Evolutionary conservation across 2,888 invertebrate genomes (phyloP), one percentile per base, ranked within the genome.

Genomic region (Furcula furcula): DNA sequence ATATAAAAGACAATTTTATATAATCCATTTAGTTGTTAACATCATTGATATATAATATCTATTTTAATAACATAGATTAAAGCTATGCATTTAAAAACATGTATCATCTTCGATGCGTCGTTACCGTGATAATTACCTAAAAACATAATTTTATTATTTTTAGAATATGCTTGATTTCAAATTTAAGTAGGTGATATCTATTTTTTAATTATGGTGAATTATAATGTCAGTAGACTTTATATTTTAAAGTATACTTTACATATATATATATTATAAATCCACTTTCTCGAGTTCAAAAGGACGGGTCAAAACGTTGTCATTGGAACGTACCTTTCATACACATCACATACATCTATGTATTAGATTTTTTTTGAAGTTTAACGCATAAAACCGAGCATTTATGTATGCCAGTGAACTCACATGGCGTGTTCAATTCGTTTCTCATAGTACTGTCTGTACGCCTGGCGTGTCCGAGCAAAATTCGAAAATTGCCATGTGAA

Each of bases 31-130:
- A 46, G 46, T 33, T 34, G 42, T 47, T 55, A 57, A 50, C 46
- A 51, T 61, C 46, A 48, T 45, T 59, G 60, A 56, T 63, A 58
- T 55, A 6, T 11, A 6, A 7, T 25, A 48, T 55, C 36, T 68
- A 74, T 65, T 76, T 65, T 67, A 74, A 68, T 68, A 49, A 62
- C 60, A 59, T 66, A 58, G 61, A 56, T 69, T 70, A 74, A 68
- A 72, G 65, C 71, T 68, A 72, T 65, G 56, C 32, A 58, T 63
- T 54, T 60, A 41, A 37, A 46, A 57, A 56, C 52, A 52, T 61
- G 47, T 61, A 34, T 46, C 41, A 52, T 60, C 46, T 74, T 75
- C 73, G 69, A 69, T 72, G 71, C 66, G 59, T 59, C 60, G 67
- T 66, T 71, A 44, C 49, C 51, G 40, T 65, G 52, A 56, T 60